These are phyloP conservation scores for Choloepus didactylus DNA, from an alignment of 2,797 vertebrate genomes.

Conservation along the genomic window DNA sequence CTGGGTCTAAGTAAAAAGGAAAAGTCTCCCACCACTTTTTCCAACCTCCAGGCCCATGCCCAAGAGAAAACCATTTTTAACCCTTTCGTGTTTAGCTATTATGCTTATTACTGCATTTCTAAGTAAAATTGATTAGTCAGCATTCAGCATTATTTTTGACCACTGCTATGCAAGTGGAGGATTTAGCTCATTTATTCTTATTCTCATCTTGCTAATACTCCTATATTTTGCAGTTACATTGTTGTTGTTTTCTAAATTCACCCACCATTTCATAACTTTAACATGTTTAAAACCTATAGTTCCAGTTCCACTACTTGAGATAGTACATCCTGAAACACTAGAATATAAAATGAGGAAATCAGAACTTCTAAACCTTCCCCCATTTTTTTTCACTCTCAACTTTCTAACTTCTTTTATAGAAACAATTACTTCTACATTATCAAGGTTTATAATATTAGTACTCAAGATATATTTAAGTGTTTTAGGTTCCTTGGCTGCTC, in stretches of 20 bases:
- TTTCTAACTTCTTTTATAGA: conserved; percentile 9
- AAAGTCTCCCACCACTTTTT: not conserved
- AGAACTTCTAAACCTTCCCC: not conserved
- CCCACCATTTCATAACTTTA: conserved; percentile 16
- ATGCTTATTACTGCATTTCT: not conserved
- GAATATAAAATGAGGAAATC: not conserved
- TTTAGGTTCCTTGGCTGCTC: too few relatives aligned
- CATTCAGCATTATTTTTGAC: not conserved
- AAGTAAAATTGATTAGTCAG: not conserved
- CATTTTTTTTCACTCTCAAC: not conserved
- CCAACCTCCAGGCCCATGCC: not conserved
- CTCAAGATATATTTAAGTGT: not conserved
- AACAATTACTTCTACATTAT: not conserved
- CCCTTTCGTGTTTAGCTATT: not conserved
- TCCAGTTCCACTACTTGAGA: not conserved
- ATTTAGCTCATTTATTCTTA: not conserved
- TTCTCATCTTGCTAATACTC: not conserved
- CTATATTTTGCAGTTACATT: not conserved
- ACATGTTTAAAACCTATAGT: not conserved
- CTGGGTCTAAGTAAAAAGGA: not conserved
- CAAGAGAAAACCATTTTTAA: not conserved
- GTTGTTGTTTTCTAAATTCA: not conserved
- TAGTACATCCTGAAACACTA: not conserved
- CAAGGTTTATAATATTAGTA: not conserved
- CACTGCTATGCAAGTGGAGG: not conserved